Conservation (phyloP, 2,797 vertebrate genomes). For the Rhynchotus rufescens region DNA sequence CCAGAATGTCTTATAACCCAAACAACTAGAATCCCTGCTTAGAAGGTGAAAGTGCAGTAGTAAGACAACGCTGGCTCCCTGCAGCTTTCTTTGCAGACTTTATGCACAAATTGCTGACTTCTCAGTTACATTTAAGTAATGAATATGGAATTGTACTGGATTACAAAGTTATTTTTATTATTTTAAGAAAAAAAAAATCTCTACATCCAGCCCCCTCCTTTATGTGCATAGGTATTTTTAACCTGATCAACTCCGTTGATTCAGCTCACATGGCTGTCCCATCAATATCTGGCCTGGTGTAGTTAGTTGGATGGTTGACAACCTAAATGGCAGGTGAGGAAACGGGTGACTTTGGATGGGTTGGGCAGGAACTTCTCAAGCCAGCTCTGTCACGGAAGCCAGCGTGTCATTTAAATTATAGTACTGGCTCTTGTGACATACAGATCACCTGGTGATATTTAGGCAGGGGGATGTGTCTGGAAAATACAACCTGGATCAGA, state of each 20-base stretch:
- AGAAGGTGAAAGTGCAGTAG: background rate
- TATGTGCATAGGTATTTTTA: background rate
- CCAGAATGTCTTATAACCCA: background rate
- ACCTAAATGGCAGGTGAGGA: background rate
- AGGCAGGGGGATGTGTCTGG: background rate
- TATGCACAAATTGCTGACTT: background rate
- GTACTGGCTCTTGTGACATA: background rate
- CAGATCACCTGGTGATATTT: background rate
- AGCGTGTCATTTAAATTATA: background rate
- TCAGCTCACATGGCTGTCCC: background rate
- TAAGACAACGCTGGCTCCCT: background rate
- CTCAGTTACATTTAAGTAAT: background rate
- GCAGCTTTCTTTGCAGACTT: background rate
- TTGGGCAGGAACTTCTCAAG: background rate
- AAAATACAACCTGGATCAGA: background rate
- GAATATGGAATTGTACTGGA: background rate
- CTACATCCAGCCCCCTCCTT: background rate
- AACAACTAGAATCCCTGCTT: background rate
- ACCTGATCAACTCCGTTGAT: background rate
- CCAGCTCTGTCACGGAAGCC: background rate
- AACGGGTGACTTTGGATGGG: background rate
- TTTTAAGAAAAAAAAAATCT: background rate
- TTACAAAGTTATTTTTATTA: background rate
- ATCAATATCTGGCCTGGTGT: background rate
- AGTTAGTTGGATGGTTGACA: constrained; percentile 18